Evolutionary conservation across 2,888 invertebrate genomes (phyloP), one percentile per base, ranked within the genome.

Genomic region (Anorthoa munda): DNA sequence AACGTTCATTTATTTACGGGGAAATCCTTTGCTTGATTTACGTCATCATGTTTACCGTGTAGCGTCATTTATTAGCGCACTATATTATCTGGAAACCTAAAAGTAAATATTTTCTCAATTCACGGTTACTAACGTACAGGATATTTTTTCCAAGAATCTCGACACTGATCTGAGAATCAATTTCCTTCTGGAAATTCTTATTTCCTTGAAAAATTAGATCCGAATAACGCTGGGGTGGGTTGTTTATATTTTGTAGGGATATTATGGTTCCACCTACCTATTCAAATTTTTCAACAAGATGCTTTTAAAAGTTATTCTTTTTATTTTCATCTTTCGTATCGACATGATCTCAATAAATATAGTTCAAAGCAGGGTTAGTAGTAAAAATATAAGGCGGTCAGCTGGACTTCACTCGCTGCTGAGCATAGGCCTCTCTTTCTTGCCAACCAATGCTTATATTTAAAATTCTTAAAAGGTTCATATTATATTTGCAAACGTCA

Each of bases 151-250:
- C 39, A 58, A 48, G 55, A 65, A 76, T 48, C 58, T 31, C 45
- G n/a, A 61, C 53, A 55, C 17, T 66, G 65, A 69, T 82, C 77
- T 66, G 5, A 48, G 17, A 77, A 70, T 55, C 82, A 63, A 70
- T 82, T 81, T 79, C 65, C 56, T 76, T 12, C 15, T 12, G 55
- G 69, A 82, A 76, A 70, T 69, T 69, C 18, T 23, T 51, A 66
- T 81, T 70, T 61, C 64, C 63, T 58, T 58, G 13, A 48, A 56
- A 66, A 66, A 66, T 58, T 69, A 55, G 7, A 45, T 21, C 7
- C 3, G 31, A 46, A 58, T 56, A 18, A 67, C 13, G 55, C 2
- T 11, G 17, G 5, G 17, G 15, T 18, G 13, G 23, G n/a, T 39
- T 45, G 21, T 72, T 64, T 50, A n/a, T 3, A 23, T 55, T 55